Evolutionary conservation across 2,888 invertebrate genomes (phyloP).

Genomic region (Tachina lurida): DNA sequence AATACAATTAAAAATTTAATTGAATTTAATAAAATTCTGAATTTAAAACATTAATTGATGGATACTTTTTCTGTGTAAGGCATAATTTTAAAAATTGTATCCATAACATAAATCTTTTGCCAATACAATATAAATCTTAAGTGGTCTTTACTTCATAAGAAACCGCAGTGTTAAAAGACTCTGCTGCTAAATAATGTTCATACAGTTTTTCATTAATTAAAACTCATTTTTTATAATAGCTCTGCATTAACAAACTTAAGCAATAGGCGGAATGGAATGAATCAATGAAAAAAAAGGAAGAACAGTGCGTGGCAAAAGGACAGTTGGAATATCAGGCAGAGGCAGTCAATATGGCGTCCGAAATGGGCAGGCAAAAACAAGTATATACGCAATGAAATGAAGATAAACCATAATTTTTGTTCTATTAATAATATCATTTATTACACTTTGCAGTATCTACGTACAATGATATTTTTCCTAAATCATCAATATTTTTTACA

Average conservation of each 20-base stretch:
- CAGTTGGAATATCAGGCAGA: constrained; percentile 39
- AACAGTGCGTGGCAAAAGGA: not conserved
- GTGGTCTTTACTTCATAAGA: not conserved
- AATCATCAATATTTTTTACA: constrained; percentile 58
- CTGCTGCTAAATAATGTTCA: not conserved
- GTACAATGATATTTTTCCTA: not conserved
- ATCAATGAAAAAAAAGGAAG: not conserved
- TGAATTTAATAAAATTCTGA: too few relatives aligned
- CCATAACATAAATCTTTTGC: constrained; percentile 29
- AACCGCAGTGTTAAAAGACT: constrained; percentile 15
- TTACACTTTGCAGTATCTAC: not conserved
- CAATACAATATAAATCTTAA: constrained; percentile 10
- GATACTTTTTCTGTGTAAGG: too few relatives aligned
- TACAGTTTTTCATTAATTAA: constrained; percentile 66
- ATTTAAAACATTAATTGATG: too few relatives aligned
- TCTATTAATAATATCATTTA: constrained; percentile 8
- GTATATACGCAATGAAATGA: constrained; percentile 27
- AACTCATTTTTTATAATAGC: constrained; percentile 64
- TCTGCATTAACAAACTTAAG: constrained; percentile 50
- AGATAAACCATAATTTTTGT: constrained; percentile 15
- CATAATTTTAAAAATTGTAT: not conserved
- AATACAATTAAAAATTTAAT: too few relatives aligned
- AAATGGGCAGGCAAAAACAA: constrained; percentile 30
- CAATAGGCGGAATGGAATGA: constrained; percentile 15
- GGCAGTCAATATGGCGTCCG: constrained; percentile 63